phyloP scores from a whole-genome alignment of 2,113 vertebrate species.

The Tachysurus vachellii region DNA sequence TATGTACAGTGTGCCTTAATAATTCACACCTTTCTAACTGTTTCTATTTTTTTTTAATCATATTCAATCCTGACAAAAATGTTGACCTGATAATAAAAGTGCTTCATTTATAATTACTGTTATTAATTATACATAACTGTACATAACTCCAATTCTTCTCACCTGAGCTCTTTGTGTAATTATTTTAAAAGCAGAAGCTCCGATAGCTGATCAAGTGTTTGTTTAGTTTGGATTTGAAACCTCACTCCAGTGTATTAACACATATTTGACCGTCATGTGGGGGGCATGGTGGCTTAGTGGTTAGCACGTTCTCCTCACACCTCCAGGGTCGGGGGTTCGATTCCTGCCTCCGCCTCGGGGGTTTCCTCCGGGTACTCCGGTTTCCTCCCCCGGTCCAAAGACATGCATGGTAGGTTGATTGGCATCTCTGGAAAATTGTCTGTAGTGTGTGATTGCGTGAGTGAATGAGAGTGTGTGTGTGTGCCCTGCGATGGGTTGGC shows the following conservation, averaged over 20 bases:
- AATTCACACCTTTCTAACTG: background rate
- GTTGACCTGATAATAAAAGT: constrained; percentile 1
- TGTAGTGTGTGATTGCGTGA: too few relatives aligned
- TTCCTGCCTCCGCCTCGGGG: too few relatives aligned
- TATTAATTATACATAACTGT: constrained; percentile 22
- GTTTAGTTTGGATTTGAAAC: background rate
- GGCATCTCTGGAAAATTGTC: too few relatives aligned
- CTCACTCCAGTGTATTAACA: background rate
- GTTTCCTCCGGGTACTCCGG: too few relatives aligned
- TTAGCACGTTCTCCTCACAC: too few relatives aligned
- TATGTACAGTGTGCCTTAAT: background rate
- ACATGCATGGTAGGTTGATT: too few relatives aligned
- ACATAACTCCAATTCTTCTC: constrained; percentile 19
- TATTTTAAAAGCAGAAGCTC: constrained; percentile 38
- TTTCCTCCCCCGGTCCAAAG: too few relatives aligned
- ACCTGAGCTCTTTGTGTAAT: constrained; percentile 36
- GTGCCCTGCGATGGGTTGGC: too few relatives aligned
- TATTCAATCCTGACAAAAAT: constrained; percentile 12
- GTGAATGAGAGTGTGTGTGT: too few relatives aligned
- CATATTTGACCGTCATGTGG: background rate
- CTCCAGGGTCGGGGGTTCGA: too few relatives aligned
- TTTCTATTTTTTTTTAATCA: background rate
- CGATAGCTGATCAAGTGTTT: background rate
- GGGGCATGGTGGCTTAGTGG: too few relatives aligned
- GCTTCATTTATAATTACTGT: constrained; percentile 21